Evolutionary conservation across 1,140 invertebrate genomes (phyloP), one percentile per base, ranked within the genome.

Genomic region (Arion vulgaris): DNA sequence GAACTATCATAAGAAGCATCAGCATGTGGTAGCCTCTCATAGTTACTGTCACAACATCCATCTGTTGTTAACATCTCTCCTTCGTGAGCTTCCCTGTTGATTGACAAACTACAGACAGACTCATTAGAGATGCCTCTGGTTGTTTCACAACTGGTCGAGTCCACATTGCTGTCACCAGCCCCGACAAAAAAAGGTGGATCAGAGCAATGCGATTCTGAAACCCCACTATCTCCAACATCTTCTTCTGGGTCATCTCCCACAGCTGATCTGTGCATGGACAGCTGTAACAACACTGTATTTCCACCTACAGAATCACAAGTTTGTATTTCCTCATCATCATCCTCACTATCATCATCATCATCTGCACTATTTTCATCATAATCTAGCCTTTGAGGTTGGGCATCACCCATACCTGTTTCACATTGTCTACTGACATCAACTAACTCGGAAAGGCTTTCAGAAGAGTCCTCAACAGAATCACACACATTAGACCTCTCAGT

Each of bases 21-120:
- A 34, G 19, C 38, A 78, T 49, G 38, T 38, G 57, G 57, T 19
- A n/a, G 7, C n/a, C 78, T 39, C 45, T 81, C 80, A 73, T 41
- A 81, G 51, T 81, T 81, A 74, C 80, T 81, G 71, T 81, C 80
- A 81, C 80, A 81, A 36, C 57, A 73, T 2, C 69, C 49, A 57
- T 74, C 49, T 53, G 34, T 19, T 17, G 68, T 39, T 11, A 38
- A 1, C 4, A 51, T 72, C 38, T 41, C 41, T 0, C 26, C 36
- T 41, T 45, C 38, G 2, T 5, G 41, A 11, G 23, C 36, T 41
- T 72, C n/a, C 34, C 36, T 28, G 28, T 32, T 66, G 5, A 66
- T 28, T 13, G 62, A 28, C 7, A 28, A 66, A 28, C 9, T 17
- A 23, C 32, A 66, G 5, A 39, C 23, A 2, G 38, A 45, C 7